Percentiles rank a stretch among this genome's conserved stretches.
These are phyloP conservation scores for Argyrosomus japonicus DNA, from an alignment of 2,113 vertebrate species.

Conservation along the genomic window DNA sequence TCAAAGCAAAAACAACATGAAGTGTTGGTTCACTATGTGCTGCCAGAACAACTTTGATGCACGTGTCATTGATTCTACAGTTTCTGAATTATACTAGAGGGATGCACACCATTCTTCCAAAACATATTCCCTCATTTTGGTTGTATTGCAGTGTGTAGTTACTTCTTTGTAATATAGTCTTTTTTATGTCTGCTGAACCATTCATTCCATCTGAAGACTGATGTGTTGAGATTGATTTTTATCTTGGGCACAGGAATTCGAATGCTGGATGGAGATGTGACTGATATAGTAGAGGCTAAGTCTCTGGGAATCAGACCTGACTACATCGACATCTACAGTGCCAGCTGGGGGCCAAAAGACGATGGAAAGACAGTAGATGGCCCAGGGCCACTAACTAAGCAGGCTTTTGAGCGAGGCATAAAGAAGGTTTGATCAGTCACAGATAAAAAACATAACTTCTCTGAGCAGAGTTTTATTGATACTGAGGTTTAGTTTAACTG, in stretches of 20 bases:
- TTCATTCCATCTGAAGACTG: background rate
- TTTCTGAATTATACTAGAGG: too few species aligned
- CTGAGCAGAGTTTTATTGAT: background rate
- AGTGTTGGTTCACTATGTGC: too few species aligned
- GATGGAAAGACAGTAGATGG: slow-evolving; percentile 96
- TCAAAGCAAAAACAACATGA: too few species aligned
- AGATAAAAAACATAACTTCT: background rate
- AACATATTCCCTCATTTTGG: too few species aligned
- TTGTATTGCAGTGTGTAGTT: too few species aligned
- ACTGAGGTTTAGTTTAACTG: too few species aligned
- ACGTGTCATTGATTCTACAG: too few species aligned
- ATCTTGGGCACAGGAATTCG: slow-evolving; percentile 88
- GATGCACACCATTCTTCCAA: too few species aligned
- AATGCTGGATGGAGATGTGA: slow-evolving; percentile 96
- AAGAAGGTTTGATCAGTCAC: slow-evolving; percentile 86
- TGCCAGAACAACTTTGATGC: too few species aligned
- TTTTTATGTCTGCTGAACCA: too few species aligned
- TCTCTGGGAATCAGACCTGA: slow-evolving; percentile 92
- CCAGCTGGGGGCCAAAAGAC: slow-evolving; percentile 97
- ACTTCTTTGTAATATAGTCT: too few species aligned
- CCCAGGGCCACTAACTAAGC: slow-evolving; percentile 90
- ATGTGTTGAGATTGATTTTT: slow-evolving; percentile 8
- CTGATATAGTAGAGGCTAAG: slow-evolving; percentile 94
- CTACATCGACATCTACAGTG: slow-evolving; percentile 96
- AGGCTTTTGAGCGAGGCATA: slow-evolving; percentile 93